A percentile compares a stretch with the other conserved stretches of the same genome.
Evolutionary conservation across 1,140 invertebrate species (phyloP).

Genomic region (Metaphire vulgaris): DNA sequence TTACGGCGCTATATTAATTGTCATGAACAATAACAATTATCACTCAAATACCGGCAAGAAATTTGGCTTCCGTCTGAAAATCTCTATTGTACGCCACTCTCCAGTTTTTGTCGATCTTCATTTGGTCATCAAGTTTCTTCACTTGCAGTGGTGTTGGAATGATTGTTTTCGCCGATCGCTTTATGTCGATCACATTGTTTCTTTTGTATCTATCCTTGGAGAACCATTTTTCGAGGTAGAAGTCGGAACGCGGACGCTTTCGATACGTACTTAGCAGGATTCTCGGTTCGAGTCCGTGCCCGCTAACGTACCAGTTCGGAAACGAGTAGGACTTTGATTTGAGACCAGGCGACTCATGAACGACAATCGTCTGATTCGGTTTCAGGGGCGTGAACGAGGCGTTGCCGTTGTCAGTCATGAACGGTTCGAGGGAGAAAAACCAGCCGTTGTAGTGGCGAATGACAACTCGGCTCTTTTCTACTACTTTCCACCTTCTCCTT

Average conservation of each 20-base stretch:
- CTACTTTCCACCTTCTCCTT: not conserved
- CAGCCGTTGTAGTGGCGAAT: not conserved
- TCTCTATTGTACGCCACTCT: not conserved
- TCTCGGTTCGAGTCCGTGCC: not conserved
- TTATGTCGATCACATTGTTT: not conserved
- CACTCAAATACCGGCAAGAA: conserved; percentile 1
- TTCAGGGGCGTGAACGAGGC: not conserved
- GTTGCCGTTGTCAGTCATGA: not conserved
- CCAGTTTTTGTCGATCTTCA: not conserved
- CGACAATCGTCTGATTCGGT: not conserved
- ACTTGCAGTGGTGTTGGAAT: conserved; percentile 3
- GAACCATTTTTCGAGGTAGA: not conserved
- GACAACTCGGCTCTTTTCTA: not conserved
- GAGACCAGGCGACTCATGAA: not conserved
- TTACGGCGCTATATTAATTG: too few relatives aligned
- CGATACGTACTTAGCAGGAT: not conserved
- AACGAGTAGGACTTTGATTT: not conserved
- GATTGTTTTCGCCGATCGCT: not conserved
- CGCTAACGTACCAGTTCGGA: not conserved
- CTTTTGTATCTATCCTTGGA: not conserved
- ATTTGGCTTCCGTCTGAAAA: not conserved
- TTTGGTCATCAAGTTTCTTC: not conserved
- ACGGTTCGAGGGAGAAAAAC: not conserved
- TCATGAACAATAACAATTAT: too few relatives aligned
- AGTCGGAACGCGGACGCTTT: not conserved